Evolutionary conservation across 1,140 invertebrate genomes (phyloP).

Genomic region (Pseudachorutes palmiensis): DNA sequence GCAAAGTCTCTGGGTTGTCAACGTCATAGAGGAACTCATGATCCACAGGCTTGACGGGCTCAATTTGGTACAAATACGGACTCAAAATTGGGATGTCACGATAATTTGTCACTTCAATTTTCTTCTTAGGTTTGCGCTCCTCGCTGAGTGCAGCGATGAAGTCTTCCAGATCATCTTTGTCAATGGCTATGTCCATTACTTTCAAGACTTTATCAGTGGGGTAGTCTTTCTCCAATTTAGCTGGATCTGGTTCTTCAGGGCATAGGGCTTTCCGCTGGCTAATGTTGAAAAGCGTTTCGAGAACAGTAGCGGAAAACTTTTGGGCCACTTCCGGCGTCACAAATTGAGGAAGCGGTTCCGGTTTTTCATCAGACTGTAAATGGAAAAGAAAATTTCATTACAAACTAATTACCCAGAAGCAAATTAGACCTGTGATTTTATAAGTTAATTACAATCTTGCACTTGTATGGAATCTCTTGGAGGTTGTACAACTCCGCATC

Average conservation of each 20-base stretch:
- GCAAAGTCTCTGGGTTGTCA: not conserved
- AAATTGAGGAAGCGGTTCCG: not conserved
- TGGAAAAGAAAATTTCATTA: not conserved
- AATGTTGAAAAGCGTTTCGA: not conserved
- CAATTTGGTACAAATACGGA: not conserved
- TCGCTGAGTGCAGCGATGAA: not conserved
- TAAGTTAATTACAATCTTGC: too few relatives aligned
- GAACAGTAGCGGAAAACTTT: conserved; percentile 1
- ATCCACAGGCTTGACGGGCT: not conserved
- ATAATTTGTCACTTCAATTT: not conserved
- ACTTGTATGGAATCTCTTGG: not conserved
- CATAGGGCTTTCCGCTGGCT: not conserved
- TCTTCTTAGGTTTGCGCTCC: not conserved
- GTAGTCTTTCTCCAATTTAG: not conserved
- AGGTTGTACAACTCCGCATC: not conserved
- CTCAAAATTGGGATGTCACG: not conserved
- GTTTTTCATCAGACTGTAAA: not conserved
- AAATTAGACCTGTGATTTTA: too few relatives aligned
- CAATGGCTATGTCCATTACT: not conserved
- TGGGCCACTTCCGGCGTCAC: not conserved
- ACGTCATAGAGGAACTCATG: not conserved
- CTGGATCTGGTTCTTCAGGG: not conserved
- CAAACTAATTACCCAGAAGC: too few relatives aligned
- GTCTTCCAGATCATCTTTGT: not conserved
- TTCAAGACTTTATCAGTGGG: not conserved